Evolutionary conservation across 2,113 vertebrate genomes (phyloP), one percentile per base, ranked within the genome.

Genomic region (Epinephelus cyanopodus): DNA sequence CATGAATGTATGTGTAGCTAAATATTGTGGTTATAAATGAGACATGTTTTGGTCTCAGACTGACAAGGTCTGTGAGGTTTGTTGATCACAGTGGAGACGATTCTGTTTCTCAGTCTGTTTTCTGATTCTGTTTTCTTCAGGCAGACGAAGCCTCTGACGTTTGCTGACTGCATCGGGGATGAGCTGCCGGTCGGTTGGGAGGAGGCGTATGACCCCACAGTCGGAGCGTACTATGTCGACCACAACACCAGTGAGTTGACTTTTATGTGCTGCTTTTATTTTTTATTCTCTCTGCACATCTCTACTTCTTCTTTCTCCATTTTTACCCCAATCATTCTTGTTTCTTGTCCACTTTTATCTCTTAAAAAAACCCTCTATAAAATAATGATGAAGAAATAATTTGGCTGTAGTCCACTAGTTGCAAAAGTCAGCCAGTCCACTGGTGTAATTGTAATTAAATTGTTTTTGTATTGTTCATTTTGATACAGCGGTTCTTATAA

Each of bases 141-240:
- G 95, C 98, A 98, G 61, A 99, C 98, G 42, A 99, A 99, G 87
- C 98, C 98, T 60, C 96, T 99, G 91, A 97, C 98, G 79, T 99
- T 99, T 71, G 98, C 98, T 2, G 98, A 99, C 95, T 99, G 98
- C 90, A 99, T 99, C 57, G 98, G 98, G 39, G 97, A 99, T 82
- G 98, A 99, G 89, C 87, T 99, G 87, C 98, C 98, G 0, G 92
- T 99, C 58, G 98, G 98, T 86, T 99, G 98, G 98, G 98, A 99
- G 95, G 97, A 99, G 93, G 97, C 95, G 5, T 97, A 96, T 68
- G 97, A 99, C 90, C 96, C 97, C 29, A 95, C 96, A 42, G 96
- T 99, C 12, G 98, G 98, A 78, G 93, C 97, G 48, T 99, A 99
- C 95, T 99, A 98, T 95, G 98, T 99, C 86, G 97, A 99, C 96